Percentiles rank a stretch among this genome's conserved stretches.
phyloP scores from a whole-genome alignment of 2,888 invertebrate genomes.

The Prosopocoilus inquinatus region DNA sequence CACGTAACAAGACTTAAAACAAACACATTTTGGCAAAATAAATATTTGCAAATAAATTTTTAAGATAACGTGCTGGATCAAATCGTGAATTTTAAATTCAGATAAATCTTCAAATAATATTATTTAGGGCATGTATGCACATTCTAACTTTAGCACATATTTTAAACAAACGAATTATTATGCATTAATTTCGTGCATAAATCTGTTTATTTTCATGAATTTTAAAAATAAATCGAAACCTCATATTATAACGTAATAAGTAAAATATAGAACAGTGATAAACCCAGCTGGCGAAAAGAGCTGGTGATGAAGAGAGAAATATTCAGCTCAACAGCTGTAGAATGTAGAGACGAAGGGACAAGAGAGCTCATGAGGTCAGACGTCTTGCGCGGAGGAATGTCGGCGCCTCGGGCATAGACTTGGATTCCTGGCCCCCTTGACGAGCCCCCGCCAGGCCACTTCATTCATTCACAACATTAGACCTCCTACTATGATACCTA shows the following conservation, averaged over 20 bases:
- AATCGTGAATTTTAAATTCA: no score
- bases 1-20: no score
- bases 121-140: no score
- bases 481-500: constrained; percentile 56
- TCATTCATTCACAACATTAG: constrained; percentile 55
- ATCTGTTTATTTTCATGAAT: not conserved
- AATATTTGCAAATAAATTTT: no score
- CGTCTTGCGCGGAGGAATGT: constrained; percentile 55
- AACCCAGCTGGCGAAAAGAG: constrained; percentile 6
- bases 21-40: no score
- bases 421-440: constrained; percentile 55
- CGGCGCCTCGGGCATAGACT: constrained; percentile 57
- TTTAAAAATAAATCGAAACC: constrained; percentile 4
- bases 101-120: no score
- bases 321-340: constrained; percentile 30
- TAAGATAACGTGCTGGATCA: no score
- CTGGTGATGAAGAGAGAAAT: constrained; percentile 16
- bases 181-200: no score
- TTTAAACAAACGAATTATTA: no score
- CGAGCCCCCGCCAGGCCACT: constrained; percentile 46
- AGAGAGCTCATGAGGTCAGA: constrained; percentile 44
- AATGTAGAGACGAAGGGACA: constrained; percentile 21
- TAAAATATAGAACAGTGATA: not conserved
- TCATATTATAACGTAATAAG: constrained; percentile 9
- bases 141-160: no score